Base-by-base conservation (phyloP, 2,113 vertebrate species). In the Hirundichthys speculiger region DNA sequence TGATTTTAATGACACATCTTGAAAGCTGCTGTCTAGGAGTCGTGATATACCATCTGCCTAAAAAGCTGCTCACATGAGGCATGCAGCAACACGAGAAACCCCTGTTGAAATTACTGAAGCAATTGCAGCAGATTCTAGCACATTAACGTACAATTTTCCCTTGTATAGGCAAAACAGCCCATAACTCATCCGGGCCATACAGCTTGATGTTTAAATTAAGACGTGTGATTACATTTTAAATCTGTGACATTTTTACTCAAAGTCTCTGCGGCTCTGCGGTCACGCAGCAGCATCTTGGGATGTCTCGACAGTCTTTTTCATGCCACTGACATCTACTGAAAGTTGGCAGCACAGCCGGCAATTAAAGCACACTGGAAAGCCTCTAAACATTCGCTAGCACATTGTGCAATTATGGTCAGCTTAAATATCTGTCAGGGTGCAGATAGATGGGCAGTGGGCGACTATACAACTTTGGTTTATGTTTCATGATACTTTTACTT, bases 371-470 rank as follows among this genome's bases (percentile, higher is more conserved):
- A 40, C 27, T 77, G 72, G 79, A 79, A 80, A 72, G 82, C 68
- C 73, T 76, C 68, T 71, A 86, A 82, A 85, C 80, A 79, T 86
- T 80, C 81, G 84, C 69, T 41, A 64, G 77, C 87, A 86, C 64
- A 86, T 91, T 83, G 65, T 86, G 80, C 82, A 88, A 90, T 90
- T 88, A 84, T 86, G 88, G 88, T 82, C 42, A 63, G 56, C 69
- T 84, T 85, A 79, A 86, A 69, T 80, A 86, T 83, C 83, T 86
- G 77, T 73, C 84, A 73, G 56, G 69, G 63, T 53, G 67, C 65
- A 53, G 73, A 73, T 73, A 66, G 77, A 76, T 80, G 80, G 71
- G 65, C 50, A 56, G 21, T 34, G 20, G 13, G 81, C 72, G 64
- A 76, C 22, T 9, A 30, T 74, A 68, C 69, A 69, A 63, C 50